Conservation (phyloP, 2,113 vertebrate genomes). For the Terrapene triunguis region DNA sequence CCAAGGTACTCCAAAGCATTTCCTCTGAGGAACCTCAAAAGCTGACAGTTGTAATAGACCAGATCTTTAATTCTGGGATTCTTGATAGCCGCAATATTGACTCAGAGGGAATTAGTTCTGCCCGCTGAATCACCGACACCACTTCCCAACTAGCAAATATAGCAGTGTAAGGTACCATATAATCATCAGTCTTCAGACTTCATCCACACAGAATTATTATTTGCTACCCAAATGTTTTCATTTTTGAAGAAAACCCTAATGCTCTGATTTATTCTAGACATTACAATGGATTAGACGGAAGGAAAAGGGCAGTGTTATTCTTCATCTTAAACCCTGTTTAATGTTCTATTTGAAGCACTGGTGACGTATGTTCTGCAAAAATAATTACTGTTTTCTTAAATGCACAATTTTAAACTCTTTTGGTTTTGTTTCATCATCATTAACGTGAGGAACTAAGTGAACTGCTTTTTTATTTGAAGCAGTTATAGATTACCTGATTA, state of each 20-base stretch:
- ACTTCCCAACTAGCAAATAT: not conserved
- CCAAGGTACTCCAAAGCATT: not conserved
- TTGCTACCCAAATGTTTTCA: not conserved
- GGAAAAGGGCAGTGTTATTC: not conserved
- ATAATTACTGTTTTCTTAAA: not conserved
- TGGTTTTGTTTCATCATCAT: not conserved
- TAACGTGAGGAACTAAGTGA: not conserved
- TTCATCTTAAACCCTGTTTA: accelerated
- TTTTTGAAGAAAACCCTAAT: not conserved
- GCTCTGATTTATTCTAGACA: not conserved
- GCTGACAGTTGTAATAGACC: not conserved
- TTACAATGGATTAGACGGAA: not conserved
- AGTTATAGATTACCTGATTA: not conserved
- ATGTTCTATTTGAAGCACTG: not conserved
- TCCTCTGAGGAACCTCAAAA: not conserved
- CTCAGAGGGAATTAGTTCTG: not conserved
- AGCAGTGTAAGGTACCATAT: not conserved
- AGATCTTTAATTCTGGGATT: not conserved
- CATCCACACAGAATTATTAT: not conserved
- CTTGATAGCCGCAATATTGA: not conserved
- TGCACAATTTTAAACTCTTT: not conserved
- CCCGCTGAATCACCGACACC: not conserved
- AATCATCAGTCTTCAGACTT: not conserved
- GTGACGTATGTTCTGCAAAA: not conserved
- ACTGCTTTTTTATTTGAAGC: not conserved